Evolutionary conservation across 2,797 vertebrate species (phyloP), one percentile per base, ranked within the genome.

Genomic region (Micropoecilia bifurca): DNA sequence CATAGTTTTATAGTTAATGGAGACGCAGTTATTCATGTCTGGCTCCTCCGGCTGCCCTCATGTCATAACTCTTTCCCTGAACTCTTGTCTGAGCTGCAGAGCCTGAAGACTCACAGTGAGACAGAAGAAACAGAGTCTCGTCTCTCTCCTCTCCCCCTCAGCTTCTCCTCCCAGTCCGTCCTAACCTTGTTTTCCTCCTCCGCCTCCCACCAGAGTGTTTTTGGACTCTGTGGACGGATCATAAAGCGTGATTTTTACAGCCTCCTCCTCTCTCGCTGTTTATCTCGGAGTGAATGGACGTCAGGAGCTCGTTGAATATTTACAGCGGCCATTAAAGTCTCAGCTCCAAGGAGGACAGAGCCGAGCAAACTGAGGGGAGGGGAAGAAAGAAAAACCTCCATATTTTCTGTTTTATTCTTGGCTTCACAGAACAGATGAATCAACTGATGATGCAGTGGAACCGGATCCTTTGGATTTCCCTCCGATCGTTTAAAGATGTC

Each of bases 291-390:
- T 88, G 86, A 87, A 91, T 83, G 77, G 73, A 43, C 7, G 48
- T 77, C 84, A 80, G 77, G 75, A 55, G 73, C 74, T 39, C 33
- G 57, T 76, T 53, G 81, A 82, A 88, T 87, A 84, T 90, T 90
- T 90, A 87, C 79, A 69, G 81, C 80, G 28, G 81, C 72, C 76
- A 83, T 71, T 39, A 79, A 45, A 43, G 77, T 74, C 68, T 74
- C 36, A 13, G 41, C 68, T 71, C 25, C n/a, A 16, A 25, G 20
- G 22, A 71, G n/a, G 45, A 45, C 41, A 45, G 22, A 25, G 41
- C 20, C 6, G 66, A 43, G 2, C 22, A 28, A 45, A 43, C 66
- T 69, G 9, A 41, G 66, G 20, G 20, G 36, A 68, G 39, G 30
- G 39, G 39, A 69, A 69, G 41, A 69, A 71, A 28, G 68, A 14